Percentiles rank a stretch among this genome's conserved stretches.
phyloP scores from a whole-genome alignment of 2,888 invertebrate species.

The Tenthredo amoena region DNA sequence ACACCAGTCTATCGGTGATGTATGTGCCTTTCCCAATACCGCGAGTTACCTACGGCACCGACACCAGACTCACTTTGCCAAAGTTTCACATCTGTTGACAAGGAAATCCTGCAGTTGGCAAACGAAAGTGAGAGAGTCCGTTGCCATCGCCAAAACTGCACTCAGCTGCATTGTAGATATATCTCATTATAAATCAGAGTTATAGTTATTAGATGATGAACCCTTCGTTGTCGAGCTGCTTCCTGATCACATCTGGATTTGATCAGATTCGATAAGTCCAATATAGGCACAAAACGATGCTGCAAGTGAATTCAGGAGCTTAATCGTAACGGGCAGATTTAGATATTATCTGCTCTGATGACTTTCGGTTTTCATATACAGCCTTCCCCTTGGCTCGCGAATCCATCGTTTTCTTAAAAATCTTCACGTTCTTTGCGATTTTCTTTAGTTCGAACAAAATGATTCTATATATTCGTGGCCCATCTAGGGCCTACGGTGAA shows the following conservation, averaged over 20 bases:
- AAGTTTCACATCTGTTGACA: background rate
- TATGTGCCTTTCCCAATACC: background rate
- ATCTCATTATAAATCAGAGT: background rate
- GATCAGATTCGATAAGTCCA: background rate
- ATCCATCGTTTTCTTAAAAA: background rate
- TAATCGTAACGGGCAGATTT: background rate
- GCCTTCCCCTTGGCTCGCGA: background rate
- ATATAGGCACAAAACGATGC: background rate
- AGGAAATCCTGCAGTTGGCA: background rate
- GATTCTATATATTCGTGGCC: background rate
- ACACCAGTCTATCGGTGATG: constrained; percentile 27
- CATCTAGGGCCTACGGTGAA: background rate
- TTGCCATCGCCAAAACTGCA: background rate
- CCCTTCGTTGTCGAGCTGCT: background rate
- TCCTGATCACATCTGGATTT: background rate
- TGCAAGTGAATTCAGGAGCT: background rate
- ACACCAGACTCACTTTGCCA: background rate
- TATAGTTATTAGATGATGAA: constrained; percentile 4
- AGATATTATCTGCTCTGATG: too few species aligned
- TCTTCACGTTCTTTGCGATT: background rate
- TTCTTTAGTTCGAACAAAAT: background rate
- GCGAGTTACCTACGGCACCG: background rate
- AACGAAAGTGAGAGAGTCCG: background rate
- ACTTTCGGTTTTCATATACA: background rate
- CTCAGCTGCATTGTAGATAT: background rate